These are phyloP conservation scores for Hyles lineata DNA, from an alignment of 2,888 invertebrate genomes.

Conservation along the genomic window DNA sequence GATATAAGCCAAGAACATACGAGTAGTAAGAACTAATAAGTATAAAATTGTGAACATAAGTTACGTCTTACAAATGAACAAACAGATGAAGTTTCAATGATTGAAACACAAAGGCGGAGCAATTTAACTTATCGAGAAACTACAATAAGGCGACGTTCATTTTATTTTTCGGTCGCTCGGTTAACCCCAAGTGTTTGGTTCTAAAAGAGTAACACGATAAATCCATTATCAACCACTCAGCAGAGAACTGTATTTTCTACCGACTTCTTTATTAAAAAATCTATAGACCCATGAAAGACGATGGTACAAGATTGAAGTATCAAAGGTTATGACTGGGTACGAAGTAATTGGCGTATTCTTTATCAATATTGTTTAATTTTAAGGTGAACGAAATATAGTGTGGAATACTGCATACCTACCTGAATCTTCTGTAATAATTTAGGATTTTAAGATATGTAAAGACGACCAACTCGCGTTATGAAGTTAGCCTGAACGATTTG, in stretches of 20 bases:
- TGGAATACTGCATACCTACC: no score
- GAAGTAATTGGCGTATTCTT: no score
- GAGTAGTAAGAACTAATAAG: background rate
- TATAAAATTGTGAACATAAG: background rate
- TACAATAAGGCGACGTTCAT: background rate
- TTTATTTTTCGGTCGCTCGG: background rate
- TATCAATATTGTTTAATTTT: no score
- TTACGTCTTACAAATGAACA: background rate
- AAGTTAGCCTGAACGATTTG: no score
- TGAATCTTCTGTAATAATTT: no score
- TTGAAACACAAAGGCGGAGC: background rate
- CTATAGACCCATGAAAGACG: background rate
- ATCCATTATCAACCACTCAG: background rate
- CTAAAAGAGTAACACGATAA: background rate
- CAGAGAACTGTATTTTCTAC: background rate
- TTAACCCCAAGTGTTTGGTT: slow-evolving; percentile 4
- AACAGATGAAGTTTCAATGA: background rate
- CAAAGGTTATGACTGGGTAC: no score
- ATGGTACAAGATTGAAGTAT: no score
- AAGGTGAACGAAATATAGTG: no score
- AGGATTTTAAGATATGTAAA: no score
- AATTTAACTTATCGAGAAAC: background rate
- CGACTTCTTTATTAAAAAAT: background rate
- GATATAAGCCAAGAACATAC: background rate
- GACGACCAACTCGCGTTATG: no score